phyloP scores from a whole-genome alignment of 2,113 vertebrate genomes.

The Fulica atra region DNA sequence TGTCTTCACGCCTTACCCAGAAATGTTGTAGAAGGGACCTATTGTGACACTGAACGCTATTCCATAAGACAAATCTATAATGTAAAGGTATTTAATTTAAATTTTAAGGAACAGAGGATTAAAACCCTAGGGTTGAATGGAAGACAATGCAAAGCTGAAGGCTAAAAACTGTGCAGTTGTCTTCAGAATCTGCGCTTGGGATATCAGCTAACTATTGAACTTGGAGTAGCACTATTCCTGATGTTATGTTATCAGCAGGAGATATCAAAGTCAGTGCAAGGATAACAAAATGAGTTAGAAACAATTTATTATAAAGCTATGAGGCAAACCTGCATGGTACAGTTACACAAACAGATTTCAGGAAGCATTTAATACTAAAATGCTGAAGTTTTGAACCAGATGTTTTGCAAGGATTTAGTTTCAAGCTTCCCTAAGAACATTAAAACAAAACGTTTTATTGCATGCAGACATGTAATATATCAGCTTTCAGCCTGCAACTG shows the following conservation, averaged over 20 bases:
- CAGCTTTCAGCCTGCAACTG: slow-evolving; percentile 21
- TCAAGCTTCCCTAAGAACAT: slow-evolving; percentile 46
- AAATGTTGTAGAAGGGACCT: neutral
- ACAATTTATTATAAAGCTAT: slow-evolving; percentile 26
- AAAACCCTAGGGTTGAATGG: neutral
- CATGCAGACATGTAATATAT: slow-evolving; percentile 32
- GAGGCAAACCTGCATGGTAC: slow-evolving; percentile 8
- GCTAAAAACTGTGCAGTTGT: neutral
- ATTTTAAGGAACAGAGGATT: neutral
- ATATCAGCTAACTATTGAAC: slow-evolving; percentile 19
- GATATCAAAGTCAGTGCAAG: slow-evolving; percentile 28
- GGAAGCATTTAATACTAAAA: slow-evolving; percentile 68
- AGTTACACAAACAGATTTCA: slow-evolving; percentile 46
- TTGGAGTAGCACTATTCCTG: neutral
- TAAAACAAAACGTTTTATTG: slow-evolving; percentile 54
- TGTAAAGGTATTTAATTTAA: neutral
- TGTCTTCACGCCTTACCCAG: neutral
- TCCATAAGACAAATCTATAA: neutral
- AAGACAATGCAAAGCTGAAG: neutral
- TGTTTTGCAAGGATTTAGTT: slow-evolving; percentile 53
- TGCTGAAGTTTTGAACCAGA: slow-evolving; percentile 37
- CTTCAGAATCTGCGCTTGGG: neutral
- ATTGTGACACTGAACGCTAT: neutral
- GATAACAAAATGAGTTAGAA: slow-evolving; percentile 44
- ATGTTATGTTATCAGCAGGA: slow-evolving; percentile 29